Conservation (phyloP, 2,797 vertebrate genomes). For the Phyllotis vaccarum region DNA sequence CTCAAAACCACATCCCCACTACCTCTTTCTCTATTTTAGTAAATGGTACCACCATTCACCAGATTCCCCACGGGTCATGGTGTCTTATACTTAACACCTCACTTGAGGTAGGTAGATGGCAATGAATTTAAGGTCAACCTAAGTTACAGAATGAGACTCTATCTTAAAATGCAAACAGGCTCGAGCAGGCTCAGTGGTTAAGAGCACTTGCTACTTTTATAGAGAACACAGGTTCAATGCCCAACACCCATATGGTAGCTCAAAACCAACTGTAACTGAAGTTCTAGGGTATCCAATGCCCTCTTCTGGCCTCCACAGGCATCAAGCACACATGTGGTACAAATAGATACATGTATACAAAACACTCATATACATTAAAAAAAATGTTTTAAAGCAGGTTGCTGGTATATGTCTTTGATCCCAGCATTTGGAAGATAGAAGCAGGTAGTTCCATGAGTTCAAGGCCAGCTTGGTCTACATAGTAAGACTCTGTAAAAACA, state of each 20-base stretch:
- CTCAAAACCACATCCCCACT: not conserved
- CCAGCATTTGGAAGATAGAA: not conserved
- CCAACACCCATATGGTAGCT: not conserved
- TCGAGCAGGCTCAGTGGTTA: not conserved
- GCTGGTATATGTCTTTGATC: not conserved
- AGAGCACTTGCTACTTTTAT: not conserved
- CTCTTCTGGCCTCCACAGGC: not conserved
- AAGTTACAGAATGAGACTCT: not conserved
- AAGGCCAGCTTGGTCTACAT: not conserved
- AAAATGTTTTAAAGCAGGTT: not conserved
- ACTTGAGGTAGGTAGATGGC: not conserved
- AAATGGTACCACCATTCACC: not conserved
- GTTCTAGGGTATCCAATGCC: not conserved
- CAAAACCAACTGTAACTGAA: not conserved
- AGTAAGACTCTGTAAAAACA: not conserved
- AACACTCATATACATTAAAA: not conserved
- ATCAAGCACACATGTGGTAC: not conserved
- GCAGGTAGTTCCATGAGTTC: not conserved
- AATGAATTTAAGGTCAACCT: not conserved
- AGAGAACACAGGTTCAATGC: not conserved
- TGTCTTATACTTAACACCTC: not conserved
- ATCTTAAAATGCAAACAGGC: not conserved
- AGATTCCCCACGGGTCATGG: not conserved
- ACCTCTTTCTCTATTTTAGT: slow-evolving; percentile 1
- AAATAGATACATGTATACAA: not conserved